Percentiles rank a stretch among this genome's conserved stretches.
Conservation (phyloP, 2,113 vertebrate genomes). For the Podilymbus podiceps region DNA sequence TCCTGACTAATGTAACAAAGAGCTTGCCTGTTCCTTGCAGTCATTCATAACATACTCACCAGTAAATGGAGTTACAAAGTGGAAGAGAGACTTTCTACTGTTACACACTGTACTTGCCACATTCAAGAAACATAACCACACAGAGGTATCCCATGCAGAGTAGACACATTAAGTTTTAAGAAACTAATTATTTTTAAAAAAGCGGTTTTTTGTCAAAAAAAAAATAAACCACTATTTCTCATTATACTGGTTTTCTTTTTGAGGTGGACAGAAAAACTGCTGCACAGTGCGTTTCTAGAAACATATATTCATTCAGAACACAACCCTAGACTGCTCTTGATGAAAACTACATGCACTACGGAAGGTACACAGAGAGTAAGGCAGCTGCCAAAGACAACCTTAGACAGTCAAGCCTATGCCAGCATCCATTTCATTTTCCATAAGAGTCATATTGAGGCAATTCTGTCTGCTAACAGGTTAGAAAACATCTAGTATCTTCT, state of each 20-base stretch:
- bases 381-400: neutral
- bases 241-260: neutral
- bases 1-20: neutral
- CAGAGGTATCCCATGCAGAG: neutral
- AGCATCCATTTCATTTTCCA: neutral
- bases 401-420: neutral
- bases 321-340: neutral
- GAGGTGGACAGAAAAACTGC: neutral
- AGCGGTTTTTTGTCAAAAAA: neutral
- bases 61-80: neutral
- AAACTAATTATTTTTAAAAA: neutral
- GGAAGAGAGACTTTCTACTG: neutral
- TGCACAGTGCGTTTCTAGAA: neutral
- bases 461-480: neutral
- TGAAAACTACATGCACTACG: neutral
- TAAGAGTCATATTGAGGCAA: neutral
- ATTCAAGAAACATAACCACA: neutral
- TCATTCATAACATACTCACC: neutral
- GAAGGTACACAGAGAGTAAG: neutral
- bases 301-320: neutral
- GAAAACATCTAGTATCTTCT: neutral
- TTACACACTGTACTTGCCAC: neutral
- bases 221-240: neutral
- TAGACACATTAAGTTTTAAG: neutral
- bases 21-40: neutral